Percentiles rank a stretch among this genome's conserved stretches.
Evolutionary conservation across 2,888 invertebrate genomes (phyloP).

Genomic region (Zhuqinia jingwanae): DNA sequence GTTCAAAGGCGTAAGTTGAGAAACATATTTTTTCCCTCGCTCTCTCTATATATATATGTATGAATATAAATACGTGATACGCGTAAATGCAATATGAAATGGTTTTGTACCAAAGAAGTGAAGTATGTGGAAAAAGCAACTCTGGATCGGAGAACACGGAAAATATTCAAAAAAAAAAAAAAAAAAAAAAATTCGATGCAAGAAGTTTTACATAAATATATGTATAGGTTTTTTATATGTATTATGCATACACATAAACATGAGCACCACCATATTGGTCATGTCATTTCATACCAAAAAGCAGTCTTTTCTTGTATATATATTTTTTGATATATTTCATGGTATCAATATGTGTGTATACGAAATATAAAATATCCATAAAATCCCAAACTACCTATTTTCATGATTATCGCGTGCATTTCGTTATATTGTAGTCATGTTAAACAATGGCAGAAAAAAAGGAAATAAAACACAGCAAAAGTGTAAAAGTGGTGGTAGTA

Average conservation of each 20-base stretch:
- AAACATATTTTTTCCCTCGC: not conserved
- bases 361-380: slow-evolving; percentile 15
- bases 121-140: slow-evolving; percentile 11
- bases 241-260: no score
- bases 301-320: no score
- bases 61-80: not conserved
- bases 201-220: not conserved
- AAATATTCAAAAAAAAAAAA: not conserved
- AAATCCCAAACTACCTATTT: not conserved
- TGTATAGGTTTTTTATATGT: no score
- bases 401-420: not conserved
- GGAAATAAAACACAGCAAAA: not conserved
- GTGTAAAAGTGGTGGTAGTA: not conserved
- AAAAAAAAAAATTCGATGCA: not conserved
- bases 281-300: no score
- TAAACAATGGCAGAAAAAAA: not conserved
- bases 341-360: slow-evolving; percentile 7
- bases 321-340: not conserved
- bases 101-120: not conserved
- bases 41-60: not conserved
- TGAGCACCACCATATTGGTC: no score
- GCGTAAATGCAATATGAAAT: not conserved
- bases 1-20: slow-evolving; percentile 79
- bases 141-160: not conserved
- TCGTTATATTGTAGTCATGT: not conserved